Evolutionary conservation across 2,888 invertebrate genomes (phyloP).

Genomic region (Caenorhabditis plicata): DNA sequence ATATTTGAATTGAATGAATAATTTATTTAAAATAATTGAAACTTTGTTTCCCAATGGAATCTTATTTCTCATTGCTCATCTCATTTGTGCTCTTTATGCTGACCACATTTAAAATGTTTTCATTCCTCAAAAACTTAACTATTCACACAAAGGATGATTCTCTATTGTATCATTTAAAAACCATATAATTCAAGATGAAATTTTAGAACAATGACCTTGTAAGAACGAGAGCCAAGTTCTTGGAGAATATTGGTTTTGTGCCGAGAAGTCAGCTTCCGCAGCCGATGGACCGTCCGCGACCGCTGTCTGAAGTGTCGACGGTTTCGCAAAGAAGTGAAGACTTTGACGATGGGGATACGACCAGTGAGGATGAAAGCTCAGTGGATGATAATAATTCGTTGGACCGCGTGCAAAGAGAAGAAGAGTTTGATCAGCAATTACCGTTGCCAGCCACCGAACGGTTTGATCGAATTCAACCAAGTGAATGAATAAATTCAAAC

Average conservation of each 20-base stretch:
- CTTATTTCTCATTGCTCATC: too few species aligned
- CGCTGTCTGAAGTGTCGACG: conserved; percentile 14
- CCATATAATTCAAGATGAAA: too few species aligned
- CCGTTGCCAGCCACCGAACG: conserved; percentile 16
- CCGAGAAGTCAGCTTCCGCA: conserved; percentile 1
- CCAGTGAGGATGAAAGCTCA: conserved; percentile 17
- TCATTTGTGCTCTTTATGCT: too few species aligned
- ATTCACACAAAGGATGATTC: too few species aligned
- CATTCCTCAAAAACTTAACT: too few species aligned
- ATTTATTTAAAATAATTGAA: too few species aligned
- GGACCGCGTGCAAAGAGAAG: conserved; percentile 11
- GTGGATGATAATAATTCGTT: conserved; percentile 1
- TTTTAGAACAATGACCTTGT: too few species aligned
- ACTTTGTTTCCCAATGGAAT: too few species aligned
- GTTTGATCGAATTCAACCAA: not conserved
- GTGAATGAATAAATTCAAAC: not conserved
- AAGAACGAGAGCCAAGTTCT: conserved; percentile 10
- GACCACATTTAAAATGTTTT: too few species aligned
- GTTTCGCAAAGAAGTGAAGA: conserved; percentile 22
- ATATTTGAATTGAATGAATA: too few species aligned
- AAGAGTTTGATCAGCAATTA: conserved; percentile 21
- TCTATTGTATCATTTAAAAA: too few species aligned
- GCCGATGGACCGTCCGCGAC: conserved; percentile 10
- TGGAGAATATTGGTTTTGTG: conserved; percentile 20
- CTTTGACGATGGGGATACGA: conserved; percentile 26